These are phyloP conservation scores for Drosophila ohnishii DNA, from an alignment of 1,140 invertebrate species.

Conservation along the genomic window DNA sequence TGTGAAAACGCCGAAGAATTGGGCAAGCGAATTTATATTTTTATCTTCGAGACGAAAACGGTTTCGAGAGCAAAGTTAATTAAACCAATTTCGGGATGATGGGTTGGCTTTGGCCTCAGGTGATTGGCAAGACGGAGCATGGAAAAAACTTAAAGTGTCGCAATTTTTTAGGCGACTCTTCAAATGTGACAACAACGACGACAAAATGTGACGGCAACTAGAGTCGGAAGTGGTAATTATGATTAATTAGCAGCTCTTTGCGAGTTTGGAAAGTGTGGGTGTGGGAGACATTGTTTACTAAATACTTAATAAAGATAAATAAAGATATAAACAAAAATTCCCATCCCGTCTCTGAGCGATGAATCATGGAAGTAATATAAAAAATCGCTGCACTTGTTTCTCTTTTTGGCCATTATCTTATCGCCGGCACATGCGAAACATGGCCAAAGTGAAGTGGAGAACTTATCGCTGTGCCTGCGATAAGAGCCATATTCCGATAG, in stretches of 20 bases:
- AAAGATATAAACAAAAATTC: constrained; percentile 2
- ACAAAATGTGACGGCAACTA: constrained; percentile 1
- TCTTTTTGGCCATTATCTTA: constrained; percentile 55
- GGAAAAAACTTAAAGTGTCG: constrained; percentile 29
- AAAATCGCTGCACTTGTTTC: constrained; percentile 49
- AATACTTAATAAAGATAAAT: constrained; percentile 25
- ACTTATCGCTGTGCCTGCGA: constrained; percentile 44
- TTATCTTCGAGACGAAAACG: constrained; percentile 31
- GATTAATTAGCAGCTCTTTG: constrained; percentile 56
- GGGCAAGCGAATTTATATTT: constrained; percentile 57
- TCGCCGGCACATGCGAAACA: constrained; percentile 50
- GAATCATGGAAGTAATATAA: constrained; percentile 32
- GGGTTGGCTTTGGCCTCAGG: constrained; percentile 8
- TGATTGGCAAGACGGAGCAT: constrained; percentile 28
- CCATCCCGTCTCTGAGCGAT: background rate
- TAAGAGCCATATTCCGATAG: constrained; percentile 21
- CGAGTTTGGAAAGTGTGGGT: constrained; percentile 16
- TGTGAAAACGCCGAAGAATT: constrained; percentile 63
- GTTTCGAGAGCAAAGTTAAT: constrained; percentile 44
- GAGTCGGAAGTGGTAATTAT: constrained; percentile 52
- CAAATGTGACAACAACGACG: constrained; percentile 26
- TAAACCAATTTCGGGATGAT: constrained; percentile 44
- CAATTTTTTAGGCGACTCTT: constrained; percentile 35
- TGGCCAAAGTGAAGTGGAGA: constrained; percentile 63
- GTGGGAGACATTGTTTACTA: constrained; percentile 32